These are phyloP conservation scores for Cromileptes altivelis DNA, from an alignment of 2,113 vertebrate genomes.

Conservation along the genomic window DNA sequence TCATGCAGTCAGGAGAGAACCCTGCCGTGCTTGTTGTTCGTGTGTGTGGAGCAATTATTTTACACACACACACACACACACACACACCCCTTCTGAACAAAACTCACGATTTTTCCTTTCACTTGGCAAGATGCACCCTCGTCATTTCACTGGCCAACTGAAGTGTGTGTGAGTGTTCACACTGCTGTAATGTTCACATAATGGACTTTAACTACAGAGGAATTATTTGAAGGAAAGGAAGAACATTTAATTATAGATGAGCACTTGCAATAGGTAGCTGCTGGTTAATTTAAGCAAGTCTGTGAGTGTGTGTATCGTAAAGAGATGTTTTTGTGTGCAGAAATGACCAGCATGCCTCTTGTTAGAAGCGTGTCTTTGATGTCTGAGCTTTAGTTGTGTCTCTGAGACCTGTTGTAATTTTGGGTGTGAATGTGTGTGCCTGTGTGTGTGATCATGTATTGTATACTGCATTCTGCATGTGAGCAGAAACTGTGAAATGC, in stretches of 20 bases:
- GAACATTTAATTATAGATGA: not conserved
- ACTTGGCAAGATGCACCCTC: not conserved
- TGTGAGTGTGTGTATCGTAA: not conserved
- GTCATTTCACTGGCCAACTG: not conserved
- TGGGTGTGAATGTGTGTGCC: not conserved
- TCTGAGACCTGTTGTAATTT: constrained; percentile 3
- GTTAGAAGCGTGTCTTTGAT: constrained; percentile 1
- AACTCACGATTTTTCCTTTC: constrained; percentile 2
- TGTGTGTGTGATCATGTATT: not conserved
- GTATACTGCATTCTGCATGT: not conserved
- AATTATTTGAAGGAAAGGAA: not conserved
- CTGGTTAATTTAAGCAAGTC: not conserved
- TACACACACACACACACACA: constrained; percentile 5
- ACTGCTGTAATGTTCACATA: not conserved
- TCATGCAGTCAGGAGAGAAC: constrained; percentile 77
- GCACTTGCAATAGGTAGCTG: not conserved
- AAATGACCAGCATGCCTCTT: not conserved
- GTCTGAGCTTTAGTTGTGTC: not conserved
- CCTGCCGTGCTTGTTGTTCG: constrained; percentile 73
- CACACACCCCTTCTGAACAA: constrained; percentile 38
- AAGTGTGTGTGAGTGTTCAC: constrained; percentile 6
- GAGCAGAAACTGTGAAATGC: not conserved
- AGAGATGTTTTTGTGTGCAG: not conserved
- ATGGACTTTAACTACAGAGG: not conserved
- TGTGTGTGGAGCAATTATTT: constrained; percentile 34